Conservation (phyloP, 2,113 vertebrate genomes). For the Heteronetta atricapilla region DNA sequence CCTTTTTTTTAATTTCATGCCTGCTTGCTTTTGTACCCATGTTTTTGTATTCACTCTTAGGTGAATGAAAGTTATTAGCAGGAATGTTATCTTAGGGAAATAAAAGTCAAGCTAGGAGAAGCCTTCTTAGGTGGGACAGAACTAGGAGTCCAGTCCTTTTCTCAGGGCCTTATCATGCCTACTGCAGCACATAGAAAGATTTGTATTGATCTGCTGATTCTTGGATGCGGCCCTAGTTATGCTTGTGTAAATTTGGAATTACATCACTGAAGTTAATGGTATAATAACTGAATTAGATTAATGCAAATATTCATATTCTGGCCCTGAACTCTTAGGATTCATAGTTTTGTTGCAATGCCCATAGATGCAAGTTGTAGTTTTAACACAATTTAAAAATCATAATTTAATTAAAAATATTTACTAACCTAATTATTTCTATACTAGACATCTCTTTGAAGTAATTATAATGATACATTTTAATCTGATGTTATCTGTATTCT, state of each 20-base stretch:
- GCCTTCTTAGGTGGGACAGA: not conserved
- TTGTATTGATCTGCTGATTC: slow-evolving; percentile 50
- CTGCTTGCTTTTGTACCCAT: not conserved
- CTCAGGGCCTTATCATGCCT: not conserved
- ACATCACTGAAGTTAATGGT: slow-evolving; percentile 46
- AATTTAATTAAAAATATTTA: slow-evolving; percentile 72
- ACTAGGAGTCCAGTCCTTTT: not conserved
- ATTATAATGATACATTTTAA: slow-evolving; percentile 69
- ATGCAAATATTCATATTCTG: slow-evolving; percentile 42
- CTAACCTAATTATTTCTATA: slow-evolving; percentile 64
- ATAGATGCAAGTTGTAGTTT: slow-evolving; percentile 46
- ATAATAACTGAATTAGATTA: slow-evolving; percentile 49
- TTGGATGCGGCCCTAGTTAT: slow-evolving; percentile 29
- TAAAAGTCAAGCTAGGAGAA: not conserved
- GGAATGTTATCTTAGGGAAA: not conserved
- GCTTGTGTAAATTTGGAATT: slow-evolving; percentile 55
- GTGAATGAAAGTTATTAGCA: not conserved
- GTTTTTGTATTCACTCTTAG: not conserved
- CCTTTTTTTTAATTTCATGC: not conserved
- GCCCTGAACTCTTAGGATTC: slow-evolving; percentile 6
- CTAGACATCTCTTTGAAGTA: slow-evolving; percentile 64
- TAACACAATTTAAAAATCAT: slow-evolving; percentile 61
- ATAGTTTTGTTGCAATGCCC: slow-evolving; percentile 2
- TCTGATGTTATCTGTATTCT: slow-evolving; percentile 69
- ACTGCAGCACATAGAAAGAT: not conserved